A percentile compares a stretch with the other conserved stretches of the same genome.
Conservation (phyloP, 2,888 invertebrate genomes). For the Drosophila ochracea region DNA sequence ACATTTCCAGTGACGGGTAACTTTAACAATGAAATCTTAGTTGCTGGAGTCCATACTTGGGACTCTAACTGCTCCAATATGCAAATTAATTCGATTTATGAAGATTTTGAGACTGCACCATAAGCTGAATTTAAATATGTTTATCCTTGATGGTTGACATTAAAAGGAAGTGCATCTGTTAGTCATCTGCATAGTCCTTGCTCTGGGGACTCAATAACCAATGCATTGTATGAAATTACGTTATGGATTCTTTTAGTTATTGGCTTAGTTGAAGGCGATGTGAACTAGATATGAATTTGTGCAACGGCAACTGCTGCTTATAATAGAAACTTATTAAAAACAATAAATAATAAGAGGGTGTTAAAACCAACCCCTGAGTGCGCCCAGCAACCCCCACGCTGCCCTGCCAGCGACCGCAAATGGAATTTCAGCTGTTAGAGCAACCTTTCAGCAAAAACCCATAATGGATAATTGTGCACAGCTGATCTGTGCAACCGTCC, state of each 20-base stretch:
- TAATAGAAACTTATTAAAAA: constrained; percentile 4
- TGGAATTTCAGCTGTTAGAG: constrained; percentile 24
- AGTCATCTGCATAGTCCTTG: not conserved
- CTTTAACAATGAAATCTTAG: not conserved
- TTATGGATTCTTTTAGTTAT: not conserved
- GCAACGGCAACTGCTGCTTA: not conserved
- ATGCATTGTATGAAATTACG: not conserved
- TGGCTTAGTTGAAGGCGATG: not conserved
- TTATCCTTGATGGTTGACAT: not conserved
- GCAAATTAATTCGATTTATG: not conserved
- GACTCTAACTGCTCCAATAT: not conserved
- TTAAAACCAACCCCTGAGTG: not conserved
- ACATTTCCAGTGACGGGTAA: not conserved
- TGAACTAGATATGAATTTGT: not conserved
- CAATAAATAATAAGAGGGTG: constrained; percentile 1
- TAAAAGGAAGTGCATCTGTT: not conserved
- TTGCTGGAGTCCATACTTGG: not conserved
- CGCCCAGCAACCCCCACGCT: not conserved
- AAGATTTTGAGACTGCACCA: not conserved
- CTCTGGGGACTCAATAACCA: not conserved
- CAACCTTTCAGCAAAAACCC: not conserved
- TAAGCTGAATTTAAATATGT: not conserved
- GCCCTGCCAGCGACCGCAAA: not conserved
- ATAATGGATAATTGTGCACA: constrained; percentile 24
- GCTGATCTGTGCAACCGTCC: constrained; percentile 33